A percentile compares a stretch with the other conserved stretches of the same genome.
Conservation (phyloP, 2,888 invertebrate species). For the Apotomis turbidana region DNA sequence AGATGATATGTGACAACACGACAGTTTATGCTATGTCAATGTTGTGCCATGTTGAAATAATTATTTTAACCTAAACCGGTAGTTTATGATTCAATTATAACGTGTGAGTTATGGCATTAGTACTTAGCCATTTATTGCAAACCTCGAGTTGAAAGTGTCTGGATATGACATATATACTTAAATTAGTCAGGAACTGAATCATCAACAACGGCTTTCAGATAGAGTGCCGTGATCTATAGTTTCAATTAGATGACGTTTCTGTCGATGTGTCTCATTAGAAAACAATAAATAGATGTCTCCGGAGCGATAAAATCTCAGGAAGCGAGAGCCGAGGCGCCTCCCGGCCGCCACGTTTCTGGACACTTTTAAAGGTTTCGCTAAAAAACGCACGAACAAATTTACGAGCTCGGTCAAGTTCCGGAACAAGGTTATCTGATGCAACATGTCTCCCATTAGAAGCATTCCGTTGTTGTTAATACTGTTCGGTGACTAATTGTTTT, state of each 20-base stretch:
- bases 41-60: too few relatives aligned
- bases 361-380: slow-evolving; percentile 34
- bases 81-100: too few relatives aligned
- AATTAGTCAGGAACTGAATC: background rate
- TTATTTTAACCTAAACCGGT: too few relatives aligned
- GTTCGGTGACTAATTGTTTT: slow-evolving; percentile 8
- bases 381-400: slow-evolving; percentile 37
- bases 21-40: too few relatives aligned
- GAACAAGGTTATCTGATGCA: slow-evolving; percentile 30
- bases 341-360: slow-evolving; percentile 9
- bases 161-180: background rate
- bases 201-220: slow-evolving; percentile 4
- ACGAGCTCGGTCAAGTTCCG: slow-evolving; percentile 35
- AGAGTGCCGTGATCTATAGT: slow-evolving; percentile 22
- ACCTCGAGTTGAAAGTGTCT: background rate
- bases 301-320: slow-evolving; percentile 36
- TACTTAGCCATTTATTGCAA: too few relatives aligned
- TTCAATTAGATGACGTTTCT: slow-evolving; percentile 29
- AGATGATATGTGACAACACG: too few relatives aligned
- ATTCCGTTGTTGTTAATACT: slow-evolving; percentile 10
- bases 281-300: slow-evolving; percentile 38
- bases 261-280: slow-evolving; percentile 38
- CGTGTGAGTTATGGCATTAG: too few relatives aligned
- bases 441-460: slow-evolving; percentile 18
- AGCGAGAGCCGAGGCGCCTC: slow-evolving; percentile 29